Base-by-base conservation (phyloP, 2,797 vertebrate species). In the Cossypha dichroa region DNA sequence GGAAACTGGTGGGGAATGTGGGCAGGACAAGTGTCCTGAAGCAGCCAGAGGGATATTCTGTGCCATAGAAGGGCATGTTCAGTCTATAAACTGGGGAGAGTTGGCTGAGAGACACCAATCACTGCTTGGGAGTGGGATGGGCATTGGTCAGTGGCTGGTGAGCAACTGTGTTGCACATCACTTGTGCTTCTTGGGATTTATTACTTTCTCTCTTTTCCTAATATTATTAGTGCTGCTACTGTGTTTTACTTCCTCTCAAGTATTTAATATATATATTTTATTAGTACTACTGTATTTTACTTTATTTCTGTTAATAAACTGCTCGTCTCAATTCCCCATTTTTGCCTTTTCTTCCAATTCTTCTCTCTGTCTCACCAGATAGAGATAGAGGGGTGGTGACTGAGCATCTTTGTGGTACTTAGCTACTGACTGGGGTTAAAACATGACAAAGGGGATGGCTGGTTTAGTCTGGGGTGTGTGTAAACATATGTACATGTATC, bases 321-420 rank as follows among this genome's bases (percentile, higher is more conserved):
- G 3, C 55, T 55, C 19, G 29, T 33, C 36, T 62, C 19, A 55
- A 13, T 54, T 8, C 19, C 8, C 1, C 1, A 1, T 4, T 62
- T 81, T 69, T 31, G 14, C 19, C 10, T 75, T 68, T 89, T 21
- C n/a, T 69, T 89, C 14, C n/a, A 49, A 0, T 69, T 76, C 46
- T 60, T 60, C 15, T 81, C 15, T 3, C 19, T 6, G 0, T 43
- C 10, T 69, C 43, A 31, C 22, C 20, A 49, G 41, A 5, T 13
- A 33, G 22, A 31, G 4, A 14, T 41, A 23, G 15, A 43, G 36
- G n/a, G 7, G 3, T 54, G 23, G 23, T 43, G 11, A 9, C 9
- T 15, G 49, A 62, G 22, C n/a, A 15, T n/a, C 63, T 69, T 2
- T 7, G 5, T 69, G 49, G 28, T 69, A 18, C n/a, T 76, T 69